Percentiles rank a stretch among this genome's conserved stretches.
Evolutionary conservation across 2,797 vertebrate genomes (phyloP).

Genomic region (Acrossocheilus wenchowensis): DNA sequence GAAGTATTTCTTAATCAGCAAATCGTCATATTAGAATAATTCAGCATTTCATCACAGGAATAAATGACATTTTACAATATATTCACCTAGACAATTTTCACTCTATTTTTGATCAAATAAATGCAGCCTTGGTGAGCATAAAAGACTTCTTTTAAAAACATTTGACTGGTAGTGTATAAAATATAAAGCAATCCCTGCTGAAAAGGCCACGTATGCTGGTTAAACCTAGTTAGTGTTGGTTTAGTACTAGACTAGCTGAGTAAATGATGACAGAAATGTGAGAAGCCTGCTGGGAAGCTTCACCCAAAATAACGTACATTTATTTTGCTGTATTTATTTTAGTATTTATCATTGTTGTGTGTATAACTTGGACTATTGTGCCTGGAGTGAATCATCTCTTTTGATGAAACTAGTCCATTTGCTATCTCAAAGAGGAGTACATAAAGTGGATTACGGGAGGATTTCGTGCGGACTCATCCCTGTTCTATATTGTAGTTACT

Average conservation of each 20-base stretch:
- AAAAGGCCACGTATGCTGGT: background rate
- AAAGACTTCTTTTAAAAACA: background rate
- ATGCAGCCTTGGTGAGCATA: background rate
- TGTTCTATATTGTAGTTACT: background rate
- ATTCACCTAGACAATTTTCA: background rate
- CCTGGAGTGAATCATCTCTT: background rate
- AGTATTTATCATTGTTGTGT: background rate
- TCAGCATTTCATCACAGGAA: background rate
- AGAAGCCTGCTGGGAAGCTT: background rate
- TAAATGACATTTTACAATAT: background rate
- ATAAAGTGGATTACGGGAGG: constrained; percentile 19
- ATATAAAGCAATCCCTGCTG: background rate
- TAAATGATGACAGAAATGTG: background rate
- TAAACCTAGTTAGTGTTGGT: background rate
- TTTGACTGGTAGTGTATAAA: background rate
- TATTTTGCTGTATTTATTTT: background rate
- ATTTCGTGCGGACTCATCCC: background rate
- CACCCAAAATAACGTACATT: background rate
- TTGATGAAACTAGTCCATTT: constrained; percentile 1
- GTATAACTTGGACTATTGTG: background rate
- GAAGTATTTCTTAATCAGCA: background rate
- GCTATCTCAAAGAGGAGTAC: background rate
- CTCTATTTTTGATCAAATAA: background rate
- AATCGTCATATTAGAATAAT: background rate
- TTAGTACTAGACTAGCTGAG: background rate